Evolutionary conservation across 2,888 invertebrate species (phyloP), one percentile per base, ranked within the genome.

Genomic region (Neoaliturus tenellus): DNA sequence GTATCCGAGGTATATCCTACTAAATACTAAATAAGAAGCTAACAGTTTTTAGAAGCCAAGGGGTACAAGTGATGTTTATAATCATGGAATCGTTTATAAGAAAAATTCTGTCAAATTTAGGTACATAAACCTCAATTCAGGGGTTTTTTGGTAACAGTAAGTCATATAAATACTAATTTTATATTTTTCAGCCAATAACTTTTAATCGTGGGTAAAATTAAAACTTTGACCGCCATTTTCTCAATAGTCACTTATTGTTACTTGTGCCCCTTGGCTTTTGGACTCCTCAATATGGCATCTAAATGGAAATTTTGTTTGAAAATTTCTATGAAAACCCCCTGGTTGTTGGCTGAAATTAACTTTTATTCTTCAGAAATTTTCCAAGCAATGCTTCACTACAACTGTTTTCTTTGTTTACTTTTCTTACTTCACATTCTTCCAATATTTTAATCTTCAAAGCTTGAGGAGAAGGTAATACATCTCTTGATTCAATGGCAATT

Each of bases 221-320:
- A 58, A 28, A 28, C 28, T 10, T 58, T 58, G 23, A 55, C 4
- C 14, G n/a, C 12, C 4, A 5, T 58, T 58, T 58, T 58, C 58
- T 28, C 58, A 58, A 58, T 23, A 58, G 3, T 20, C 2, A 58
- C 17, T 23, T 23, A 4, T 23, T 58, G 58, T 73, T 25, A 73
- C 73, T 73, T 73, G 41, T 73, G 23, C 41, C 73, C 73, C 73
- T 73, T 73, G 73, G 73, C 73, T 41, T 73, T 28, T 39, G 14
- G 73, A 44, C 20, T 73, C 33, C 71, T 71, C 71, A 71, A 20
- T 58, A n/a, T n/a, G n/a, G n/a, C n/a, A n/a, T 12, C 44, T 12
- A 44, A 12, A 44, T 12, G 17, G 10, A 44, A 44, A 44, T 12
- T 12, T 44, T 12, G 17, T 44, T 12, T n/a, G n/a, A n/a, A n/a